phyloP scores from a whole-genome alignment of 2,888 invertebrate genomes.

The Homarus gammarus region DNA sequence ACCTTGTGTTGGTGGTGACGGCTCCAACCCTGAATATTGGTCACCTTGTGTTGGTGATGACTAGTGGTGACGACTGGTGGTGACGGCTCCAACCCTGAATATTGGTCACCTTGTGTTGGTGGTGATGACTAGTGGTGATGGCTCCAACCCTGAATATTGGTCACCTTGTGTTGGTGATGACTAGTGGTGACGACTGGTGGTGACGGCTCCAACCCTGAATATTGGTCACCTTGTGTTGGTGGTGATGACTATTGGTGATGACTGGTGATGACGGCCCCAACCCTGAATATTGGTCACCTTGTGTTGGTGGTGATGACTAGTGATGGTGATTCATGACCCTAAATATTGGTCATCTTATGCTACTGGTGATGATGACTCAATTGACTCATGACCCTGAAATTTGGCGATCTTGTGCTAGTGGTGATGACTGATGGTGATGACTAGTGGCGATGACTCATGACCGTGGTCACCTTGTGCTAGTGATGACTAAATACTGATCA shows the following conservation, averaged over 20 bases:
- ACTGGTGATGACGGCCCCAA: no score
- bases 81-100: background rate
- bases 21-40: background rate
- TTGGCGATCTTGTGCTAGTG: background rate
- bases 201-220: background rate
- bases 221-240: background rate
- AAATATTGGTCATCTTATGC: no score
- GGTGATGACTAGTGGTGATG: constrained; percentile 5
- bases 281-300: no score
- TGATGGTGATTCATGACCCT: background rate
- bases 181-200: background rate
- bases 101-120: background rate
- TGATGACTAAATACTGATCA: no score
- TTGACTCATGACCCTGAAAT: no score
- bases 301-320: background rate
- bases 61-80: background rate
- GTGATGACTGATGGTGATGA: background rate
- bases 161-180: background rate
- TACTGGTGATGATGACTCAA: no score
- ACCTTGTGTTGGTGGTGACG: background rate
- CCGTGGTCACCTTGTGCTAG: no score
- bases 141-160: background rate
- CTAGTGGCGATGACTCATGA: background rate
- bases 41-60: background rate
- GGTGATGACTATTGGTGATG: background rate